Conservation (phyloP, 2,797 vertebrate species). For the Simalia tracyae region DNA sequence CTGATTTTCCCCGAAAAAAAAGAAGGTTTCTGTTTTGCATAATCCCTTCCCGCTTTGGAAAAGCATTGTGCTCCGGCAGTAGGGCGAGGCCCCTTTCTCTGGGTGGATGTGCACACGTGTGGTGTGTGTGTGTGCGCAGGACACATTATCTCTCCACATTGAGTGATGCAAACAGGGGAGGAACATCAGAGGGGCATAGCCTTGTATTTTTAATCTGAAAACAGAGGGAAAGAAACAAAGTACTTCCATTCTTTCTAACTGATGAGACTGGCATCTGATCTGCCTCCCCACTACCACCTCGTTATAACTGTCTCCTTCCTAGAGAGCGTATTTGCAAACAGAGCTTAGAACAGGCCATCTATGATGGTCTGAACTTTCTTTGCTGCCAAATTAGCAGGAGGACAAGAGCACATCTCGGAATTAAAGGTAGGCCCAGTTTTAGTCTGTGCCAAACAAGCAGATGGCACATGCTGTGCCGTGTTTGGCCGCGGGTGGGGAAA, state of each 20-base stretch:
- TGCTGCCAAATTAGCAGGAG: neutral
- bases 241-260: neutral
- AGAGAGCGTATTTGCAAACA: too few relatives aligned
- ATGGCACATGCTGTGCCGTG: neutral
- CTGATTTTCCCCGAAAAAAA: slow-evolving; percentile 57
- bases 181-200: neutral
- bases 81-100: slow-evolving; percentile 30
- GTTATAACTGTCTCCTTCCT: neutral
- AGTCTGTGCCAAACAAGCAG: neutral
- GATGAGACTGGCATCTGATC: too few relatives aligned
- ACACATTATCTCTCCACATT: slow-evolving; percentile 47
- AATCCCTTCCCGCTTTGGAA: slow-evolving; percentile 56
- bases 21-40: slow-evolving; percentile 66
- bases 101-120: too few relatives aligned
- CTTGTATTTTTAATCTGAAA: slow-evolving; percentile 26
- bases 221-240: too few relatives aligned
- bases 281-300: neutral
- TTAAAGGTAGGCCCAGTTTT: neutral
- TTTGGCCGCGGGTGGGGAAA: neutral
- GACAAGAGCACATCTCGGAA: neutral
- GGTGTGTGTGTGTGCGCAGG: neutral
- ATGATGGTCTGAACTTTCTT: neutral
- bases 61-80: slow-evolving; percentile 25
- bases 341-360: neutral
- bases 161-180: slow-evolving; percentile 1